Evolutionary conservation across 1,140 invertebrate genomes (phyloP).

Genomic region (Lordiphosa stackelbergi): DNA sequence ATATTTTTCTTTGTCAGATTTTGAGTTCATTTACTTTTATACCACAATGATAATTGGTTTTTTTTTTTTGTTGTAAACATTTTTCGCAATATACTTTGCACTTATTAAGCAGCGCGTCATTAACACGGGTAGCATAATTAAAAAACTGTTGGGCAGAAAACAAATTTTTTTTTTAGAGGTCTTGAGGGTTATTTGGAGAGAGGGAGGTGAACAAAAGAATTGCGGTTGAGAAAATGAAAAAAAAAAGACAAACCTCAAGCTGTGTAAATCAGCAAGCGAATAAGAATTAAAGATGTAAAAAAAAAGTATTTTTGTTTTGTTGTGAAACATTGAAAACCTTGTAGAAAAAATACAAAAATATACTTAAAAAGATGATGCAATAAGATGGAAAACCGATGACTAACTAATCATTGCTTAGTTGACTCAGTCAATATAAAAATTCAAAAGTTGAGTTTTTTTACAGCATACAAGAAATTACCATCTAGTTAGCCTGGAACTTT

Average conservation of each 20-base stretch:
- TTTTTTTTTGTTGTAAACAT: conserved; percentile 39
- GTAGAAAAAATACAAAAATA: conserved; percentile 5
- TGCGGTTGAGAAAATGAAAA: conserved; percentile 47
- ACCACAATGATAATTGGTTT: conserved; percentile 53
- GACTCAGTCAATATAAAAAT: too few relatives aligned
- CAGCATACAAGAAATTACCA: too few relatives aligned
- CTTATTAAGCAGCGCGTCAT: conserved; percentile 42
- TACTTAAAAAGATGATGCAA: conserved; percentile 7
- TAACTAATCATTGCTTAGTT: too few relatives aligned
- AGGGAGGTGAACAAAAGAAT: conserved; percentile 53
- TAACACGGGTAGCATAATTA: conserved; percentile 53
- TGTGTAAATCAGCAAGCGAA: conserved; percentile 26
- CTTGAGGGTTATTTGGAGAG: conserved; percentile 1
- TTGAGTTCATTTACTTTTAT: conserved; percentile 54
- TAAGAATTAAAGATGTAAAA: conserved; percentile 34
- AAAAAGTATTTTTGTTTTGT: conserved; percentile 41
- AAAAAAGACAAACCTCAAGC: conserved; percentile 31
- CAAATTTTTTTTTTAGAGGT: background rate
- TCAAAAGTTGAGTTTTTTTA: too few relatives aligned
- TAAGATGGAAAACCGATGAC: too few relatives aligned
- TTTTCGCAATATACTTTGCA: conserved; percentile 30
- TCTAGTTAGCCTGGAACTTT: too few relatives aligned
- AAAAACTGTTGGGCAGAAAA: conserved; percentile 52
- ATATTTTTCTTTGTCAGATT: conserved; percentile 27
- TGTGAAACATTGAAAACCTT: conserved; percentile 53